Evolutionary conservation across 2,113 vertebrate genomes (phyloP), one percentile per base, ranked within the genome.

Genomic region (Eonycteris spelaea): DNA sequence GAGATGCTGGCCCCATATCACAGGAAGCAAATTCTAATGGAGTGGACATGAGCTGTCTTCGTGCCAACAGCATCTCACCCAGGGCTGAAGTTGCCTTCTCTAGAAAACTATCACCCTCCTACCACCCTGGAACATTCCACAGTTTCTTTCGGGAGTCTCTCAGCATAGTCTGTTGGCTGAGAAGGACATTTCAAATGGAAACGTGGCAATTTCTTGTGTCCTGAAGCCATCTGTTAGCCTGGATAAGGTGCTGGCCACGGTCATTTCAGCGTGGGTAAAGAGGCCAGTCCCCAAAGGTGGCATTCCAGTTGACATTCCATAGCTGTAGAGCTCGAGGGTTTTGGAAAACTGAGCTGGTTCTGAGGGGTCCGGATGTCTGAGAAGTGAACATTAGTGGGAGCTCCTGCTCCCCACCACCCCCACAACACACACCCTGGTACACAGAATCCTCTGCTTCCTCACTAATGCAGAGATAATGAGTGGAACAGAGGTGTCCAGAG

Each of bases 11-110:
- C 90, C 70, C 57, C 26, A 4, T 83, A 48, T 82, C 90, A 96
- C 55, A 63, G 74, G 83, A 94, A 67, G 79, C 45, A 92, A 70
- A 65, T 78, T 74, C 86, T 84, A n/a, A 75, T 82, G 85, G 77
- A 85, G 38, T 78, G 73, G 93, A 91, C 94, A 85, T 88, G 38
- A 73, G 55, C 85, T 80, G 48, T 68, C 70, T 74, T 26, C 51
- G 77, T 0, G 53, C 93, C 93, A 90, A 48, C 55, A 83, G 33
- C 74, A 90, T 86, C 89, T 67, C 59, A 67, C 57, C 84, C 35
- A 3, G 6, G 71, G 67, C 45, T 85, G 21, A 97, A 94, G 79
- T 68, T 53, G 65, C 93, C 59, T 86, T 91, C 70, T 68, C 78
- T 89, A 86, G 87, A 53, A 92, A 92, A 93, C n/a, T 10, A 7